These are phyloP conservation scores for Iphiclides podalirius DNA, from an alignment of 2,888 invertebrate species.

Conservation along the genomic window DNA sequence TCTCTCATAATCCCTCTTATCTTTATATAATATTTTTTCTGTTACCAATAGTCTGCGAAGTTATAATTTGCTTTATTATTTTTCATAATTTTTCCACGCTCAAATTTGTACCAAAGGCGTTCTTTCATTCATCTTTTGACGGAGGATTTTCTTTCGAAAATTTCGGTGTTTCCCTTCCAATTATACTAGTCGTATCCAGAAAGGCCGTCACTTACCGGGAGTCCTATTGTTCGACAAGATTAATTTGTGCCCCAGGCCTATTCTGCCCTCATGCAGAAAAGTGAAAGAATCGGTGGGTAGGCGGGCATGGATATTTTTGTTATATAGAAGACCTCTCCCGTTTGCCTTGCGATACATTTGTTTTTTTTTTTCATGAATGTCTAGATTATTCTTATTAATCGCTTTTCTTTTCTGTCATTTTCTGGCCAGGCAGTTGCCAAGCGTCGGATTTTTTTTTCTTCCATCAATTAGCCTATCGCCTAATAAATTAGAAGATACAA, in stretches of 20 bases:
- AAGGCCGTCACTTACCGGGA: slow-evolving; percentile 46
- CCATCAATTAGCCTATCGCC: too few species aligned
- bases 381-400: too few species aligned
- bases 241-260: slow-evolving; percentile 53
- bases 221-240: slow-evolving; percentile 54
- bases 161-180: slow-evolving; percentile 6
- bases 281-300: slow-evolving; percentile 46
- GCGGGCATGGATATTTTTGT: slow-evolving; percentile 42
- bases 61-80: too few species aligned
- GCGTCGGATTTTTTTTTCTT: too few species aligned
- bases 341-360: background rate
- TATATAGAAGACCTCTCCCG: slow-evolving; percentile 36
- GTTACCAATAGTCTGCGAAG: too few species aligned
- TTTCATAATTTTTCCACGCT: background rate
- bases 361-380: too few species aligned
- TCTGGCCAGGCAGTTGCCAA: too few species aligned
- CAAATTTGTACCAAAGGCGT: background rate
- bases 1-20: too few species aligned
- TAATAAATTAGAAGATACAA: too few species aligned
- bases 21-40: too few species aligned
- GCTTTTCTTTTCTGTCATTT: too few species aligned
- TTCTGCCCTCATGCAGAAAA: slow-evolving; percentile 34
- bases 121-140: background rate
- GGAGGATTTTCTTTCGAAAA: background rate
- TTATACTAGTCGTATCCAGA: slow-evolving; percentile 34